Evolutionary conservation across 2,797 vertebrate species (phyloP), one percentile per base, ranked within the genome.

Genomic region (Pseudochirops corinnae): DNA sequence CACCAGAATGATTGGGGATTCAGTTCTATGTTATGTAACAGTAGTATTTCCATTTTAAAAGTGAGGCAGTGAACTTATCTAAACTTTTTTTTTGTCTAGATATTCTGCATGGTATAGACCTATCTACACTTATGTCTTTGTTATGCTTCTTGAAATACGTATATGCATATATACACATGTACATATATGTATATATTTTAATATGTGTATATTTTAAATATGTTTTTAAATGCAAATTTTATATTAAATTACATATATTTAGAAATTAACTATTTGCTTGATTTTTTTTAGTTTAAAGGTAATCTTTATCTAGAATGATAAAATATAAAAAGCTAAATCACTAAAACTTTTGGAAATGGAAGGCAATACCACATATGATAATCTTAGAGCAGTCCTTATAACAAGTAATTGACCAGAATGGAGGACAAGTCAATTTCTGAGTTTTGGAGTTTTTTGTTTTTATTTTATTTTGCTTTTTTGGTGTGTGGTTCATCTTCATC

Each of bases 331-430:
- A 92, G 21, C n/a, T 92, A 53, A 92, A 58, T 18, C 57, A 92
- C 18, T 58, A 96, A 97, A 95, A 31, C 26, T 93, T 95, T 91
- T 28, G 56, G 1, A 94, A 95, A 92, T 60, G 21, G 82, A 96
- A 92, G 18, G 55, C 91, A 21, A 67, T 3, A 93, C 55, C 87
- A 93, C 92, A 31, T 92, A 46, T 2, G 4, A 26, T n/a, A 93
- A 67, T 90, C 31, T 16, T 39, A 46, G n/a, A 82, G 18, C 1
- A 82, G 16, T 82, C 18, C n/a, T 82, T 46, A 10, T 39, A 74
- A 39, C 6, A 74, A 82, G 67, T 46, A 18, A 39, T 82, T 82
- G n/a, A 82, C n/a, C 21, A 39, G 67, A 82, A 24, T 18, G 39
- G 67, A 24, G 18, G 18, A 39, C 4, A 9, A 24, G 18, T 82